Evolutionary conservation across 2,888 invertebrate species (phyloP), one percentile per base, ranked within the genome.

Genomic region (Phlogophora meticulosa): DNA sequence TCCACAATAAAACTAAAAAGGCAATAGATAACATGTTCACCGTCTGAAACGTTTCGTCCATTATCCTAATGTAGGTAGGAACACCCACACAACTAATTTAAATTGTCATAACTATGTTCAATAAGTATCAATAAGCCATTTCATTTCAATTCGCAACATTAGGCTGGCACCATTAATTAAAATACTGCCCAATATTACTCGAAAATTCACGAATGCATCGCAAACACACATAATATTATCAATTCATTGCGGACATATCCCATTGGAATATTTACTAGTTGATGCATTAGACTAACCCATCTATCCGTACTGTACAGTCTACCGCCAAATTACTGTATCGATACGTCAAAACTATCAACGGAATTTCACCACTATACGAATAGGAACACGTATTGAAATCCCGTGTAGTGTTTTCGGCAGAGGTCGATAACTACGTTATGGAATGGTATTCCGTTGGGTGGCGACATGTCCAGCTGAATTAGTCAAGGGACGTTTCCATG

Each of bases 401-500:
- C 52, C 1, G 13, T 69, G 61, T 17, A 1, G 3, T 5, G 7
- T 46, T 62, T 63, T 48, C 7, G 36, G 34, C 24, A 24, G 22
- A 17, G n/a, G 10, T 48, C 15, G 40, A 46, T 80, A 82, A 70
- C 79, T 64, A 63, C 46, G 62, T 76, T 77, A 77, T 72, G 65
- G 71, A 80, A 68, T 65, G 43, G 38, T 69, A 63, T 76, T 77
- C 72, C 72, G 66, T 51, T 72, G 76, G 77, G 65, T 70, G 65
- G 73, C 59, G 76, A 86, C 87, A 86, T 81, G 82, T 67, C 74
- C 72, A 74, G 69, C 68, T 67, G 82, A 88, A 89, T 89, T 88
- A 87, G 86, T 81, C 83, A 78, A 74, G 83, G 80, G 80, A 72
- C 70, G 59, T 60, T 45, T 72, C 34, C 73, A 65, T 81, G 85